phyloP scores from a whole-genome alignment of 23 tunicate genomes.

The Ascidia mentula region DNA sequence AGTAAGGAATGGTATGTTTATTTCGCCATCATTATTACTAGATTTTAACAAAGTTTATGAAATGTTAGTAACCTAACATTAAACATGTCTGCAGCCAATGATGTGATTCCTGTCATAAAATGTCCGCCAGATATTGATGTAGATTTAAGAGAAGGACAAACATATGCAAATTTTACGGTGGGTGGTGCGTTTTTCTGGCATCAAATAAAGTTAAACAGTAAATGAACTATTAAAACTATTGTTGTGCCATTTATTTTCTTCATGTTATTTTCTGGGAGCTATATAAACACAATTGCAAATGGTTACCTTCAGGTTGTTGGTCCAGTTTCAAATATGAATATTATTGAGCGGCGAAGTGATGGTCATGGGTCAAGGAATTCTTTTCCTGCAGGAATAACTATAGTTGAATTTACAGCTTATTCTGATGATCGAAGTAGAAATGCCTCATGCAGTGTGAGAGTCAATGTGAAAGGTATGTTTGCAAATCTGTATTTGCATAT shows the following conservation, averaged over 20 bases:
- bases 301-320: not conserved
- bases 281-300: not conserved
- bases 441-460: slow-evolving; percentile 32
- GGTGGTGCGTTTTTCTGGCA: not conserved
- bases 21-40: no score
- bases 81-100: not conserved
- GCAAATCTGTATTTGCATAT: not conserved
- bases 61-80: no score
- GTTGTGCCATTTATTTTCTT: not conserved
- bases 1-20: no score
- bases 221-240: not conserved
- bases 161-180: slow-evolving; percentile 35
- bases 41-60: no score
- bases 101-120: not conserved
- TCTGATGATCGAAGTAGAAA: slow-evolving; percentile 15
- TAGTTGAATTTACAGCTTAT: slow-evolving; percentile 29
- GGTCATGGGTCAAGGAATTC: slow-evolving; percentile 26
- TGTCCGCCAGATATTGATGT: slow-evolving; percentile 46
- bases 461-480: slow-evolving; percentile 33
- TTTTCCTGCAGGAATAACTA: slow-evolving; percentile 48
- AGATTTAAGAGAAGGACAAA: slow-evolving; percentile 20
- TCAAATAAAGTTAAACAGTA: not conserved
- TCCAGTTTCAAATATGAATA: slow-evolving; percentile 43
- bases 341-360: slow-evolving; percentile 35
- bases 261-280: not conserved